Base-by-base conservation (phyloP, 2,113 vertebrate genomes). In the Bufo gargarizans region DNA sequence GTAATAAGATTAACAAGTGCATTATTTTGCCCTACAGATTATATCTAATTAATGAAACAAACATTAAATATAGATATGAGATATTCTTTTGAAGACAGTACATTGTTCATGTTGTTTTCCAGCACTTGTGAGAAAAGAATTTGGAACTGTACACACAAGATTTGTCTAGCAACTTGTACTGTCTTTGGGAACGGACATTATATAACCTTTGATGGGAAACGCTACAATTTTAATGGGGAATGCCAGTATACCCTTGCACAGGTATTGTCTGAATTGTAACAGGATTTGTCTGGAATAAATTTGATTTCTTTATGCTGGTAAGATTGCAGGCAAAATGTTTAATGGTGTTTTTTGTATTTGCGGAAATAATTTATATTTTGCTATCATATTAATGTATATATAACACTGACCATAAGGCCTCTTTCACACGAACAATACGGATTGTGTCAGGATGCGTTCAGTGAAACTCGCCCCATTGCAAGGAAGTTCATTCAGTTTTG, bases 131-230 rank as follows among this genome's bases (percentile, higher is more conserved):
- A 91, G 76, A 90, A 91, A 45, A 93, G 96, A 90, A 95, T 83
- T 90, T 99, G 98, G 95, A 90, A 76, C 3, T 99, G 98, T 85
- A 96, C 97, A 0, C 86, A 88, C 0, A 91, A 96, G 3, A 86
- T 92, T 58, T 99, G 98, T 90, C 92, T 95, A 71, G 94, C 92
- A 85, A 96, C 96, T 0, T 99, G 98, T 49, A 90, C 92, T 0
- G 94, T 97, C 85, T 99, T 98, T 2, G 98, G 98, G 47, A 96
- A 99, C 0, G 97, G 98, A 0, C 97, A 99, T 92, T 97, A 96
- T 61, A 87, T 93, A 79, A 98, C 97, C 5, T 99, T 99, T 87
- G 98, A 99, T 3, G 96, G 96, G 33, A 97, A 95, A 91, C 95
- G 95, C 58, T 99, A 96, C 71, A 94, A 92, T 90, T 99, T 99